Evolutionary conservation across 1,140 invertebrate species (phyloP).

Genomic region (Drosophila sturtevanti): DNA sequence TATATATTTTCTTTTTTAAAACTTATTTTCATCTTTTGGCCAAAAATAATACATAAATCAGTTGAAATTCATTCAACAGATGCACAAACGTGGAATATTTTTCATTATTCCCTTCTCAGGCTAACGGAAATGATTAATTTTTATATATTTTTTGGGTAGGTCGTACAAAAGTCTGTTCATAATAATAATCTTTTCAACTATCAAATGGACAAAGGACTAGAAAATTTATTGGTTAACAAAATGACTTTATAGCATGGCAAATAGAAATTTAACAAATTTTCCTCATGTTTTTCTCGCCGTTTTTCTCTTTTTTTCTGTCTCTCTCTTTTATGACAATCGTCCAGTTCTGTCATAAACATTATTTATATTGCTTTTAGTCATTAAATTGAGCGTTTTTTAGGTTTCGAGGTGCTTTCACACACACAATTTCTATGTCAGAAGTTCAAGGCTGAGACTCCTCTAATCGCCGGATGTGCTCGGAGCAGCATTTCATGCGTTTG

Average conservation of each 20-base stretch:
- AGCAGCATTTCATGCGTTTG: not conserved
- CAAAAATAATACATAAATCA: conserved; percentile 65
- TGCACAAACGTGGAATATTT: not conserved
- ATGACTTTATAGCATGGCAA: conserved; percentile 48
- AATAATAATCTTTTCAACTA: conserved; percentile 21
- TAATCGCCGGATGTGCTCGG: conserved; percentile 46
- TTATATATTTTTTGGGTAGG: not conserved
- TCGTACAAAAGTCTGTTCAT: conserved; percentile 18
- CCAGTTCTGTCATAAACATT: conserved; percentile 50
- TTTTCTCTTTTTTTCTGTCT: conserved; percentile 9
- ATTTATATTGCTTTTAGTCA: conserved; percentile 64
- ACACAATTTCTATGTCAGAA: conserved; percentile 40
- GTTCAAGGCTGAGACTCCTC: conserved; percentile 56
- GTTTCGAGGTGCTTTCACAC: not conserved
- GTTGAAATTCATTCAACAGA: conserved; percentile 27
- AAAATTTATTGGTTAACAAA: conserved; percentile 28
- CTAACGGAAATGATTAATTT: conserved; percentile 8
- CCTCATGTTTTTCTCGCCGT: not conserved
- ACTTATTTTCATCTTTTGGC: conserved; percentile 33
- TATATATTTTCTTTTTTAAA: conserved; percentile 34
- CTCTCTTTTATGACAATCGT: conserved; percentile 47
- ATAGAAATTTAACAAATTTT: conserved; percentile 39
- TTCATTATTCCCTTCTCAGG: not conserved
- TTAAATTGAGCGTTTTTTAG: conserved; percentile 53
- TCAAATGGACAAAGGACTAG: conserved; percentile 16